A percentile compares a stretch with the other conserved stretches of the same genome.
phyloP scores from a whole-genome alignment of 2,888 invertebrate species.

The Catocala sponsa region DNA sequence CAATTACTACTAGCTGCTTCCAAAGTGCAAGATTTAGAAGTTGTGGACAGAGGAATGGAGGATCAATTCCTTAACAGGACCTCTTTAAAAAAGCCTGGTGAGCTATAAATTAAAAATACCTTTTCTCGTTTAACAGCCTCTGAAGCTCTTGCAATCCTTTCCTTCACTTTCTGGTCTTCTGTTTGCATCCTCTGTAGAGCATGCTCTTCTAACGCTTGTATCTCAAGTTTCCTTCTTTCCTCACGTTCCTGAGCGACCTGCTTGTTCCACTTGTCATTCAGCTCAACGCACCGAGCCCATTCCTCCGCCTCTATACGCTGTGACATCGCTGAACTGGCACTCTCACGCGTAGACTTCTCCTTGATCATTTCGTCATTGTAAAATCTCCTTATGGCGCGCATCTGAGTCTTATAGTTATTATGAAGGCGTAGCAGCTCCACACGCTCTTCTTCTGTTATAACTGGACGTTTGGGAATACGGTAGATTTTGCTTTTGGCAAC shows the following conservation, averaged over 20 bases:
- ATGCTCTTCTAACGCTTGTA: constrained; percentile 79
- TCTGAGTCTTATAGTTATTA: constrained; percentile 91
- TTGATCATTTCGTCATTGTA: constrained; percentile 85
- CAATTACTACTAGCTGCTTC: too few relatives aligned
- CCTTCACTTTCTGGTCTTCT: constrained; percentile 68
- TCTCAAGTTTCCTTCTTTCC: constrained; percentile 83
- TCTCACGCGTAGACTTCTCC: constrained; percentile 82
- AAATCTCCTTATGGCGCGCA: constrained; percentile 86
- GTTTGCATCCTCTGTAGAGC: constrained; percentile 79
- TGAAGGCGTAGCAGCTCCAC: constrained; percentile 90
- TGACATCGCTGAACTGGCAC: constrained; percentile 86
- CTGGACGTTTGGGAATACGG: constrained; percentile 89
- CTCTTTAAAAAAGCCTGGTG: too few relatives aligned
- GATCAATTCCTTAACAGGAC: too few relatives aligned
- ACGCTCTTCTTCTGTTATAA: constrained; percentile 89
- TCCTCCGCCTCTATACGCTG: constrained; percentile 89
- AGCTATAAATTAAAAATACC: constrained; percentile 49
- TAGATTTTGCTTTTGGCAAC: constrained; percentile 94
- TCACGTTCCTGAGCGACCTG: constrained; percentile 89
- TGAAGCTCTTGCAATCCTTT: constrained; percentile 78
- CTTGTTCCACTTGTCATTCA: constrained; percentile 92
- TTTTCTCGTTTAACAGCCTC: constrained; percentile 80
- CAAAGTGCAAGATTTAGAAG: too few relatives aligned
- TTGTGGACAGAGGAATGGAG: too few relatives aligned
- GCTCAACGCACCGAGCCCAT: constrained; percentile 86